These are phyloP conservation scores for Trichonephila clavata DNA, from an alignment of 1,140 invertebrate genomes.

Conservation along the genomic window DNA sequence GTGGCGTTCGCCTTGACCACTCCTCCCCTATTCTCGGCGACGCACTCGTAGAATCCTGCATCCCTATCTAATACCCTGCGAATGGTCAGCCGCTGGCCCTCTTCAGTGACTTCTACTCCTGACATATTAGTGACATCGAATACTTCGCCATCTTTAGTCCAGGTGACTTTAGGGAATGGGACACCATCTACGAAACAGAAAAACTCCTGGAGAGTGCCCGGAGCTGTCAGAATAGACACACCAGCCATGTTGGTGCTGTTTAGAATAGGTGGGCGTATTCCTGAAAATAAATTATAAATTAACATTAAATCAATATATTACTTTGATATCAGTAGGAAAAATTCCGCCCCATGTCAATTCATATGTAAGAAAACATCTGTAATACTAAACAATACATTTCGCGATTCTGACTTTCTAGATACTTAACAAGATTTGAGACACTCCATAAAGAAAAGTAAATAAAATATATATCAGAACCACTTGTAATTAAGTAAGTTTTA, in stretches of 20 bases:
- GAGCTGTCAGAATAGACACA: not conserved
- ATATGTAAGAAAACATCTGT: too few species aligned
- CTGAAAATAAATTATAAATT: not conserved
- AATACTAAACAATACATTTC: too few species aligned
- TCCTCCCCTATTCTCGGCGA: slow-evolving; percentile 74
- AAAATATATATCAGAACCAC: too few species aligned
- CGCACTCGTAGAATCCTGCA: slow-evolving; percentile 77
- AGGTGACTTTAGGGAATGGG: slow-evolving; percentile 76
- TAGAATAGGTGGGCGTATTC: slow-evolving; percentile 59
- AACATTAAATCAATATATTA: too few species aligned
- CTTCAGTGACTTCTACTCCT: slow-evolving; percentile 57
- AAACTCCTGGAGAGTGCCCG: slow-evolving; percentile 76
- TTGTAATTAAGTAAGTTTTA: too few species aligned
- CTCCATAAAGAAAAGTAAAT: too few species aligned
- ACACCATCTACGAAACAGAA: slow-evolving; percentile 76
- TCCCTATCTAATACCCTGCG: slow-evolving; percentile 67
- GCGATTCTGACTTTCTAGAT: too few species aligned
- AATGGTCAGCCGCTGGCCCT: slow-evolving; percentile 71
- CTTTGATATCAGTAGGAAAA: too few species aligned
- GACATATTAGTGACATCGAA: slow-evolving; percentile 65
- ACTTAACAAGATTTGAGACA: too few species aligned
- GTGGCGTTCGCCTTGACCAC: slow-evolving; percentile 27
- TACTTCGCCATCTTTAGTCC: slow-evolving; percentile 76
- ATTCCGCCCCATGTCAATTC: too few species aligned
- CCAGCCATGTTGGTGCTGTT: slow-evolving; percentile 77